These are phyloP conservation scores for Falco novaeseelandiae DNA, from an alignment of 2,797 vertebrate species.

Conservation along the genomic window DNA sequence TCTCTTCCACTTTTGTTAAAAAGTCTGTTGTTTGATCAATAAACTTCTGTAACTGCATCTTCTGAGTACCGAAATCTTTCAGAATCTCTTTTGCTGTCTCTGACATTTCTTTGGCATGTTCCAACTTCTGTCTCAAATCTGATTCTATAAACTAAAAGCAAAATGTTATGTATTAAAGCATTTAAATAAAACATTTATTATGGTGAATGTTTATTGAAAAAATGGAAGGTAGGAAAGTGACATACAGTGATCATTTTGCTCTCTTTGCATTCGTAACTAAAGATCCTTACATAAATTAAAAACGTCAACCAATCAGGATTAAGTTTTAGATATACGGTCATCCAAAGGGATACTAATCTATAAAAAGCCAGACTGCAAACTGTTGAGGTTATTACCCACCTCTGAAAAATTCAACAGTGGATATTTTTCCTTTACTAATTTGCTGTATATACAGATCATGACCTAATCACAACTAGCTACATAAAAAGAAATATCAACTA, in stretches of 20 bases:
- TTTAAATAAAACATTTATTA: neutral
- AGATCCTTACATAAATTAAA: neutral
- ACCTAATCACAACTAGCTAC: neutral
- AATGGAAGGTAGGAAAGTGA: neutral
- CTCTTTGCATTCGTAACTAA: neutral
- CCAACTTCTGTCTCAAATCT: slow-evolving; percentile 89
- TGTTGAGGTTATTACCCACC: neutral
- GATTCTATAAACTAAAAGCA: slow-evolving; percentile 86
- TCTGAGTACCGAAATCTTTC: slow-evolving; percentile 89
- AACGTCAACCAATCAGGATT: neutral
- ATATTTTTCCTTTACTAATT: neutral
- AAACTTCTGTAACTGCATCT: slow-evolving; percentile 85
- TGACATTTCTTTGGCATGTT: slow-evolving; percentile 86
- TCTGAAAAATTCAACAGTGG: neutral
- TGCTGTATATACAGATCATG: neutral
- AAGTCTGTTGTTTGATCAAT: slow-evolving; percentile 82
- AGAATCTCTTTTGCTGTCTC: slow-evolving; percentile 86
- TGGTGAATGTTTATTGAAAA: neutral
- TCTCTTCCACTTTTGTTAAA: slow-evolving; percentile 84
- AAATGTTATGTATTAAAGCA: neutral
- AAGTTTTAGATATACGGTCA: neutral
- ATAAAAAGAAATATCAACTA: neutral
- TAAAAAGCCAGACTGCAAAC: neutral
- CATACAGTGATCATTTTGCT: neutral
- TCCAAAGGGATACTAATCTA: neutral